These are phyloP conservation scores for Threskiornis aethiopicus DNA, from an alignment of 2,797 vertebrate genomes.

Conservation along the genomic window DNA sequence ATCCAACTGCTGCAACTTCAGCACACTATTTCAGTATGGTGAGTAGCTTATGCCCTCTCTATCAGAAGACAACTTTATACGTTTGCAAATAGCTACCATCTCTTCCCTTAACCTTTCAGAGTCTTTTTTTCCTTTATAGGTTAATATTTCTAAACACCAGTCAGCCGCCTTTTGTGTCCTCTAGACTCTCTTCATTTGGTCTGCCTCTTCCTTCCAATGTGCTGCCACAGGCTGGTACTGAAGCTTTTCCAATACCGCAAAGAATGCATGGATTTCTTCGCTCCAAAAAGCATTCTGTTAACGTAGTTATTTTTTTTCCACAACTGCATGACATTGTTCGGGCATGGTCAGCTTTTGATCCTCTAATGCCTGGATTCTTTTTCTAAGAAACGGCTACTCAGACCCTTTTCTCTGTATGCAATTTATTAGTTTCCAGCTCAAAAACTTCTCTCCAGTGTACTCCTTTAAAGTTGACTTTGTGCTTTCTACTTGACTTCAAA, in stretches of 20 bases:
- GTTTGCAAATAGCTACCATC: neutral
- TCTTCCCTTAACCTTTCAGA: neutral
- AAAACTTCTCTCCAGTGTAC: neutral
- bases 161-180: neutral
- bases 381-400: neutral
- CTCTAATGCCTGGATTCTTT: neutral
- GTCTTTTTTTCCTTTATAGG: neutral
- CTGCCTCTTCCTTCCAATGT: neutral
- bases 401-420: neutral
- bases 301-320: rapidly evolving
- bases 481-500: neutral
- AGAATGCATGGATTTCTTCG: neutral
- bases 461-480: neutral
- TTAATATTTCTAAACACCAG: neutral
- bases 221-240: neutral
- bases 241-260: neutral
- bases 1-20: neutral
- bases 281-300: neutral
- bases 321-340: neutral
- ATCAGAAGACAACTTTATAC: neutral
- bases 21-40: rapidly evolving
- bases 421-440: neutral
- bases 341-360: neutral
- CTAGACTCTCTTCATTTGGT: neutral
- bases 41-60: neutral